Evolutionary conservation across 35 echinoderm and acorn worm genomes (phyloP), one percentile per base, ranked within the genome.

Genomic region (Diadema setosum): DNA sequence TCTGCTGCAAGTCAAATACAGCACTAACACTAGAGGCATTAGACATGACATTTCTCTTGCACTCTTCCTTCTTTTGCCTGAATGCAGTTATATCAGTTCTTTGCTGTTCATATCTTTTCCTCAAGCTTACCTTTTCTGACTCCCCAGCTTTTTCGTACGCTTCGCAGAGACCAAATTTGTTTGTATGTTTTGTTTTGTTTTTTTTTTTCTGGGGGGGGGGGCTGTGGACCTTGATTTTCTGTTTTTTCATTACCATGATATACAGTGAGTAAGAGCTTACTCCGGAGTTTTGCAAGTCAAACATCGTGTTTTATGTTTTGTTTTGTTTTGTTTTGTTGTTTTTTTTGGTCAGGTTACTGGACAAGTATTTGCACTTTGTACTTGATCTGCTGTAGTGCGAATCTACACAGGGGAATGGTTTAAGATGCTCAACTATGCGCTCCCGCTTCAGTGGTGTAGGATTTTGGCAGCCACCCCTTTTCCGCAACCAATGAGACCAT

Each of bases 171-270:
- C 45, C 80, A 35, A 75, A 83, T 31, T 5, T 21, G 63, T 90
- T 80, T 84, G 82, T 84, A 31, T 90, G 65, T 4, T n/a, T n/a
- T n/a, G n/a, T n/a, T n/a, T n/a, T n/a, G n/a, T n/a, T n/a, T n/a
- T n/a, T n/a, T n/a, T n/a, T n/a, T n/a, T n/a, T n/a, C n/a, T n/a
- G n/a, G n/a, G n/a, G n/a, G n/a, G n/a, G n/a, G n/a, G 88, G 76
- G 16, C 23, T 43, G 32, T 90, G 88, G 7, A 90, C 45, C 32
- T 84, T 90, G 5, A 90, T 75, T 2, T 70, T 90, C 65, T 44
- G 7, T 8, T 8, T 16, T 23, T 87, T 45, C 2, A 87, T 52
- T 9, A 80, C 5, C 39, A 37, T 39, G 5, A 3, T 3, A 23
- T 12, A 26, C 45, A 63, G 12, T 7, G 7, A 70, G 12, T 27